Base-by-base conservation (phyloP, 2,888 invertebrate genomes). In the Zootermopsis nevadensis region DNA sequence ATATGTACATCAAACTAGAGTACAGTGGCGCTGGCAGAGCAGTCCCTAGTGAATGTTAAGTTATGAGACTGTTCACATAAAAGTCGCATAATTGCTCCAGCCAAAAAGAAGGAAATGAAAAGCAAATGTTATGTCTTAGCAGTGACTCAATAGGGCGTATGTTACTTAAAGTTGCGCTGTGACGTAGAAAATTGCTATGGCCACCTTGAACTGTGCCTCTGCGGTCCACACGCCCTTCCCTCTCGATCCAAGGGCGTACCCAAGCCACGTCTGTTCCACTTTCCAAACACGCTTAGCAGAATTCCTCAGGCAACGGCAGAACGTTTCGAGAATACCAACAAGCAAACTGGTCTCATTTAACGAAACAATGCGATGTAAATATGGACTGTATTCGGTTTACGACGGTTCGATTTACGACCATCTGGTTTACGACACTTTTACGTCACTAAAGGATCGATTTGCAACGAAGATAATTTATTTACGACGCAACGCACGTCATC, bases 121-220 rank as follows among this genome's bases (percentile, higher is more conserved):
- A 22, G 33, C 7, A 69, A 7, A 69, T 69, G 6, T 22, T 33
- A 22, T 69, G 33, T 15, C 60, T 27, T 27, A n/a, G n/a, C 15
- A 60, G 22, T 69, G 69, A 69, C 31, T 69, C 69, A 69, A 69
- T 33, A 69, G 69, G 69, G 69, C 69, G 69, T 69, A 69, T 8
- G 33, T 30, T 69, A 33, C 2, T 30, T 7, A 31, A 15, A 69
- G 6, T 22, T 31, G 19, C 69, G 33, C 4, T 12, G 24, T 30
- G 55, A 76, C 48, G 76, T 76, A 30, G 48, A 27, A 33, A 76
- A 76, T 42, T 27, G n/a, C 31, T 27, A 30, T 24, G 53, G 53
- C 77, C 55, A 77, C 77, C 77, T 77, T 77, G 77, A 77, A 77
- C 77, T 42, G 42, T 55, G 77, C 77, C 69, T 69, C 69, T 27